Evolutionary conservation across 2,797 vertebrate species (phyloP), one percentile per base, ranked within the genome.

Genomic region (Acanthornis magna): DNA sequence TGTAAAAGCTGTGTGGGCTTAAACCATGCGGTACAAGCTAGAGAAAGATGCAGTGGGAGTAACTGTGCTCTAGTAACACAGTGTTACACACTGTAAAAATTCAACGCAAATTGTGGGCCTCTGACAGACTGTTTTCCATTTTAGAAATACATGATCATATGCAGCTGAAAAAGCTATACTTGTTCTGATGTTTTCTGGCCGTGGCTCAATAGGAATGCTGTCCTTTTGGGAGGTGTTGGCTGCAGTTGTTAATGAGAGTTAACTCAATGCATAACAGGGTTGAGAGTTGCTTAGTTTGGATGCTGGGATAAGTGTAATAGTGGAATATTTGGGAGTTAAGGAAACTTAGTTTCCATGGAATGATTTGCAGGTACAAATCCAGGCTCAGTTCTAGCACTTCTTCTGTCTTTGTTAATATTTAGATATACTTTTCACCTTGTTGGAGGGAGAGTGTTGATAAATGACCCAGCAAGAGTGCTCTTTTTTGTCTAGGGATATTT

Each of bases 41-140:
- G 76, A 85, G 83, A 79, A 89, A 89, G 76, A 40, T 10, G 63
- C 55, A 36, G 91, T 89, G 86, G 89, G 92, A 91, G 72, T 60
- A 88, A 43, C 74, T 57, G 73, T 42, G 77, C 86, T 89, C 86
- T 94, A 85, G 77, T 94, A 94, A 94, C 23, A 26, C 13, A 12
- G 65, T 25, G 76, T 91, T 86, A 81, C 76, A 88, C 76, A 25
- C 70, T 88, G 54, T 60, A 79, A 73, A 90, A 93, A 88, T 51
- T 42, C 77, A 40, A 42, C 94, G 83, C 71, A 86, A 84, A 57
- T 4, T 57, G 71, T 48, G 74, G 67, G 68, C 63, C 83, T 94
- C 58, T 91, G 84, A 29, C 91, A 95, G 88, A 51, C 78, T 71
- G 84, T n/a, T 91, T 80, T 95, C 74, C 88, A 40, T 82, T 93